Conservation (phyloP, 2,113 vertebrate genomes). For the Cromileptes altivelis region DNA sequence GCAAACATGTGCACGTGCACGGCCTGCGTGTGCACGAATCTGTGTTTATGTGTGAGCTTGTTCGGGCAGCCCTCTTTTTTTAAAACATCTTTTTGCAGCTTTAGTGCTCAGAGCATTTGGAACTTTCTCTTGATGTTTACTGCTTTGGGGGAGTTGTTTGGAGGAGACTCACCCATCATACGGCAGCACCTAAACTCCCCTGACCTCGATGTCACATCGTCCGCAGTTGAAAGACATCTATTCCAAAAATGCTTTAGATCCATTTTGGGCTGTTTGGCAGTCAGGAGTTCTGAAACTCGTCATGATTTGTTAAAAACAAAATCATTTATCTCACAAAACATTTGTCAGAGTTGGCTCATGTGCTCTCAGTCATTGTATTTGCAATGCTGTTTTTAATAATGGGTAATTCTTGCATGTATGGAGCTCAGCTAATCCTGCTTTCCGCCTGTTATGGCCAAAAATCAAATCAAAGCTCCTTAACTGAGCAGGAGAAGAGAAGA, state of each 20-base stretch:
- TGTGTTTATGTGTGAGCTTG: constrained; percentile 67
- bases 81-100: constrained; percentile 60
- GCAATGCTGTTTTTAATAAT: neutral
- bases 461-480: neutral
- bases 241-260: constrained; percentile 59
- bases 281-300: constrained; percentile 19
- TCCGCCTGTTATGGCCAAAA: neutral
- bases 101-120: constrained; percentile 64
- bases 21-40: constrained; percentile 52
- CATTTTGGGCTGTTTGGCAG: constrained; percentile 43
- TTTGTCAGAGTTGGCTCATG: neutral
- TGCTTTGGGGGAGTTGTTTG: constrained; percentile 41
- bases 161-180: constrained; percentile 45
- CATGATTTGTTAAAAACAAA: constrained; percentile 6
- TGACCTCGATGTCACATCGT: constrained; percentile 42
- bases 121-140: constrained; percentile 75
- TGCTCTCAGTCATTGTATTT: neutral
- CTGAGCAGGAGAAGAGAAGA: neutral
- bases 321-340: neutral
- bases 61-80: constrained; percentile 69
- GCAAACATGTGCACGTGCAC: constrained; percentile 41
- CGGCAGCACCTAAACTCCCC: constrained; percentile 46
- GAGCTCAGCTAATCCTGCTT: neutral
- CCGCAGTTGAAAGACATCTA: constrained; percentile 37
- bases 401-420: accelerated